Evolutionary conservation across 2,113 vertebrate species (phyloP).

Genomic region (Chamaea fasciata): DNA sequence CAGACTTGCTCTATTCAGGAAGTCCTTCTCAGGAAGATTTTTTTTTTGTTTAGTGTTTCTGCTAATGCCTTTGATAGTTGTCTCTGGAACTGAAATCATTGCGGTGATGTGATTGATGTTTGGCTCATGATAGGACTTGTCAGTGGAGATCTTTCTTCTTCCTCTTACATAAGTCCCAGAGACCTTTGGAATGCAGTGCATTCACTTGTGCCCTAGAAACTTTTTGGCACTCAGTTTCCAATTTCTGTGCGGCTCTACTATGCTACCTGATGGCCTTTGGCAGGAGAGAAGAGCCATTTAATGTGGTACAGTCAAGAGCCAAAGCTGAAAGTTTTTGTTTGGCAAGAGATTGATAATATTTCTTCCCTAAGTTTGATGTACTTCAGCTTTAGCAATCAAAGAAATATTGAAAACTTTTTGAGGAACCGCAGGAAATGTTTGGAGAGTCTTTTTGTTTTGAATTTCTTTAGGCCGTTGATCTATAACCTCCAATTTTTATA

Average conservation of each 20-base stretch:
- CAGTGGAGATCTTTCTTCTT: background rate
- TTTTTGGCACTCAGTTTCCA: background rate
- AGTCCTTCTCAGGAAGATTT: background rate
- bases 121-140: background rate
- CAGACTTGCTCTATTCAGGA: background rate
- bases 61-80: background rate
- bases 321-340: background rate
- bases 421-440: background rate
- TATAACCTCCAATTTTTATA: background rate
- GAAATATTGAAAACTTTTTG: background rate
- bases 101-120: background rate
- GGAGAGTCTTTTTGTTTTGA: background rate
- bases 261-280: background rate
- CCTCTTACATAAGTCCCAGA: background rate
- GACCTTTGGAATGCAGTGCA: constrained; percentile 14
- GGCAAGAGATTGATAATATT: background rate
- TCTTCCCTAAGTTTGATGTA: background rate
- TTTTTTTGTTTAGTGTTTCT: background rate
- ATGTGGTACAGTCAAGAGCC: background rate
- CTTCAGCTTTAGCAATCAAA: background rate
- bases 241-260: background rate
- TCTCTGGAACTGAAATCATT: background rate
- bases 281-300: background rate
- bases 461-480: background rate
- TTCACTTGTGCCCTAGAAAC: constrained; percentile 38